Conservation (phyloP, 2,888 invertebrate species). For the Cataglyphis albicans region DNA sequence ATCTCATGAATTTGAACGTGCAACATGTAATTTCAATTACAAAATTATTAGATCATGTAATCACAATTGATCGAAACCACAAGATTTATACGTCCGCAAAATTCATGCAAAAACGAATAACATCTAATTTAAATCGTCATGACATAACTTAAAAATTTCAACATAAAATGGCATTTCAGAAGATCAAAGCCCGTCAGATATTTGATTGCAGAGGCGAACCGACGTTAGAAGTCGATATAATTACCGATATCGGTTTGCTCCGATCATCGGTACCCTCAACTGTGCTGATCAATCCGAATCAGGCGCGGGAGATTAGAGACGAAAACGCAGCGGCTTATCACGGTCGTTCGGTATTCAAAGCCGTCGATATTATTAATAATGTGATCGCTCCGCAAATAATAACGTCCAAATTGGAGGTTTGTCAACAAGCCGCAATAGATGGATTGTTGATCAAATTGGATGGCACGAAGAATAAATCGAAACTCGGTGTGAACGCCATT, state of each 20-base stretch:
- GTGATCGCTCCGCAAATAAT: conserved; percentile 82
- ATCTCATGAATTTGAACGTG: not conserved
- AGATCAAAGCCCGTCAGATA: conserved; percentile 89
- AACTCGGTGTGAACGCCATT: conserved; percentile 81
- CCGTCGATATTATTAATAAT: conserved; percentile 81
- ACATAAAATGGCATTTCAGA: conserved; percentile 87
- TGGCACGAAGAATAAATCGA: conserved; percentile 82
- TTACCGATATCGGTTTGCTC: conserved; percentile 82
- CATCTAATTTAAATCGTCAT: not conserved
- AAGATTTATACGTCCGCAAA: not conserved
- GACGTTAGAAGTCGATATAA: conserved; percentile 87
- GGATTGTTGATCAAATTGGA: conserved; percentile 78
- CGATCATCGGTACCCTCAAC: conserved; percentile 80
- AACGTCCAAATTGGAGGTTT: conserved; percentile 80
- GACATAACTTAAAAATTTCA: not conserved
- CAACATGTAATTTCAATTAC: not conserved
- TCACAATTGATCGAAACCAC: not conserved
- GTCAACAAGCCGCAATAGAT: conserved; percentile 82
- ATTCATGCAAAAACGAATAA: not conserved
- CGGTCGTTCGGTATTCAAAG: conserved; percentile 80
- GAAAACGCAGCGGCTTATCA: conserved; percentile 77
- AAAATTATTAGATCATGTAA: not conserved
- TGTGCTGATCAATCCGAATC: conserved; percentile 74
- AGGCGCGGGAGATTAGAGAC: conserved; percentile 79
- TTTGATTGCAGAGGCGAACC: conserved; percentile 91